phyloP scores from a whole-genome alignment of 2,113 vertebrate species.

The Apus apus region DNA sequence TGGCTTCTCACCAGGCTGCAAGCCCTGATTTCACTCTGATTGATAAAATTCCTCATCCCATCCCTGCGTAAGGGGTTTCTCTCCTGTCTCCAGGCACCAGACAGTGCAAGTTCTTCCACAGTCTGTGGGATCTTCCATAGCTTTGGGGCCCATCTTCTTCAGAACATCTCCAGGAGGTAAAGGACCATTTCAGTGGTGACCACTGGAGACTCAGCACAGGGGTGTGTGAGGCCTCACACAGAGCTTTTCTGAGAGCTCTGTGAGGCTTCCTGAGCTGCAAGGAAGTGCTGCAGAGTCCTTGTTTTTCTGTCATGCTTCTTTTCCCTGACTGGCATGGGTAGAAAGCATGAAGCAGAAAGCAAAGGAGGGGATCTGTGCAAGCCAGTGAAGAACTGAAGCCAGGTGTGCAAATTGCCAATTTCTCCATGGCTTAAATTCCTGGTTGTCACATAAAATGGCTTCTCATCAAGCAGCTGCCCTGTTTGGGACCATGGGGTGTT shows the following conservation, averaged over 20 bases:
- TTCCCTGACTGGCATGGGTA: background rate
- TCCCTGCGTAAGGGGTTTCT: background rate
- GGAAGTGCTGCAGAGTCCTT: background rate
- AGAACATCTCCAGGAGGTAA: fast-evolving
- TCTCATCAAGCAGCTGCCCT: background rate
- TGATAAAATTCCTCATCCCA: background rate
- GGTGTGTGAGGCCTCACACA: background rate
- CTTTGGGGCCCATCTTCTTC: background rate
- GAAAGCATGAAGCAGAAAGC: background rate
- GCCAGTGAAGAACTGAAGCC: background rate
- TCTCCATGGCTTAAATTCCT: background rate
- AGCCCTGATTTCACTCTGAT: background rate
- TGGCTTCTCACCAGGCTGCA: background rate
- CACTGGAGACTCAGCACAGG: background rate
- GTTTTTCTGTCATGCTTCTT: background rate
- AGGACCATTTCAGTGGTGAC: background rate
- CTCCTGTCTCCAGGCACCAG: background rate
- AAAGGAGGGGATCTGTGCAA: background rate
- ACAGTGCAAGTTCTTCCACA: background rate
- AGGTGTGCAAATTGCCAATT: background rate
- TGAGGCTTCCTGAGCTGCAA: background rate
- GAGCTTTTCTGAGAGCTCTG: background rate
- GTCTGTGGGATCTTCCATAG: background rate
- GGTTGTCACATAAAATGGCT: background rate
- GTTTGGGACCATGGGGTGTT: background rate